Percentiles rank a stretch among this genome's conserved stretches.
These are phyloP conservation scores for Dreissena polymorpha DNA, from an alignment of 1,140 invertebrate genomes.

Conservation along the genomic window DNA sequence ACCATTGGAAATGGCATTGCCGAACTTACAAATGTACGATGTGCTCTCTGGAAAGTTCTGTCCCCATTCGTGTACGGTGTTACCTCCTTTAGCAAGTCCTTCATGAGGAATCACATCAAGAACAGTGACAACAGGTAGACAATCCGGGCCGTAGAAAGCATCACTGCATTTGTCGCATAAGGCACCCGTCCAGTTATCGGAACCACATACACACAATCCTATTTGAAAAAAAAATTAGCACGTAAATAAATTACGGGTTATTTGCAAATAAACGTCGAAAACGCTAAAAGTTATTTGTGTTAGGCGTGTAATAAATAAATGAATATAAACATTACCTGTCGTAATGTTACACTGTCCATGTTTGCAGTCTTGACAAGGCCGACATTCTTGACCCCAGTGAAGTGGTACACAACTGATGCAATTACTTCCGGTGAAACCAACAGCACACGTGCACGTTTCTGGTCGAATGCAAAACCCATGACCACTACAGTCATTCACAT, in stretches of 20 bases:
- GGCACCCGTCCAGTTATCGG: constrained; percentile 59
- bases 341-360: constrained; percentile 43
- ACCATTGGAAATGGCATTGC: constrained; percentile 32
- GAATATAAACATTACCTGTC: too few species aligned
- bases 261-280: too few species aligned
- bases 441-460: constrained; percentile 54
- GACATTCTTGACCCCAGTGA: constrained; percentile 54
- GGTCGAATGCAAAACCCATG: constrained; percentile 55
- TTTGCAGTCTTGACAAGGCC: constrained; percentile 50
- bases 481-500: constrained; percentile 52
- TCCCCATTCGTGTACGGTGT: constrained; percentile 59
- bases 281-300: too few species aligned
- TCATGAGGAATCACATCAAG: constrained; percentile 53
- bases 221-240: too few species aligned
- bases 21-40: constrained; percentile 56
- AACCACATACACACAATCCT: constrained; percentile 57
- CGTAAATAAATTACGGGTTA: too few species aligned
- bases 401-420: constrained; percentile 48
- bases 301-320: too few species aligned
- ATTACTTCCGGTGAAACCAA: constrained; percentile 45
- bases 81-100: constrained; percentile 57
- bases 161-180: constrained; percentile 62
- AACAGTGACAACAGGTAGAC: constrained; percentile 56
- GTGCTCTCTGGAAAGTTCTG: constrained; percentile 61
- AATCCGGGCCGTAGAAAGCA: too few species aligned